phyloP scores from a whole-genome alignment of 1,140 invertebrate genomes.

The Drosophila varians region DNA sequence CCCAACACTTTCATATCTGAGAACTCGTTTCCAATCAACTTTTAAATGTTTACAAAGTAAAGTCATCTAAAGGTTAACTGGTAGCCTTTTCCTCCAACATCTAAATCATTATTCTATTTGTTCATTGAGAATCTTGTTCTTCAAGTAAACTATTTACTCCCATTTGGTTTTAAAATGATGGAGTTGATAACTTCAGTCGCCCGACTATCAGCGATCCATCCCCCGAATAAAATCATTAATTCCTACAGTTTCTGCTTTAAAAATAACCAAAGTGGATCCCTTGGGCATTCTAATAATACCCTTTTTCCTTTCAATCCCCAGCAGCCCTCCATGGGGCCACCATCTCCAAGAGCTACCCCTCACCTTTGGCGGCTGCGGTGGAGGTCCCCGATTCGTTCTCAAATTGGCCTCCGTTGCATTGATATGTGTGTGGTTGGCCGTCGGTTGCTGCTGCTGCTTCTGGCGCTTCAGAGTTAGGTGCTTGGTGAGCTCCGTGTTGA shows the following conservation, averaged over 20 bases:
- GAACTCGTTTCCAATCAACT: neutral
- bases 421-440: slow-evolving; percentile 59
- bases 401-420: slow-evolving; percentile 83
- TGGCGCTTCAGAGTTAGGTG: slow-evolving; percentile 82
- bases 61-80: neutral
- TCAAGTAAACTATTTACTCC: too few species aligned
- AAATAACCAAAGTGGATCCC: neutral
- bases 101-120: neutral
- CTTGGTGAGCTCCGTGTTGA: slow-evolving; percentile 80
- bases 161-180: too few species aligned
- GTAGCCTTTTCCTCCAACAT: neutral
- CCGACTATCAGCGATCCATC: too few species aligned
- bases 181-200: too few species aligned
- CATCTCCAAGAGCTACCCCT: neutral
- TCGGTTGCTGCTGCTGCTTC: slow-evolving; percentile 54
- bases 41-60: neutral
- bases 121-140: too few species aligned
- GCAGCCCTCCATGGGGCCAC: neutral
- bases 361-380: slow-evolving; percentile 82
- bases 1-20: neutral
- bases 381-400: slow-evolving; percentile 83
- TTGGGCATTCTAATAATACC: slow-evolving; percentile 15
- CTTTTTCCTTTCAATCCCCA: too few species aligned
- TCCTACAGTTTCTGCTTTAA: neutral
- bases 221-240: too few species aligned